phyloP scores from a whole-genome alignment of 2,888 invertebrate genomes.

The Byasa hedistus region DNA sequence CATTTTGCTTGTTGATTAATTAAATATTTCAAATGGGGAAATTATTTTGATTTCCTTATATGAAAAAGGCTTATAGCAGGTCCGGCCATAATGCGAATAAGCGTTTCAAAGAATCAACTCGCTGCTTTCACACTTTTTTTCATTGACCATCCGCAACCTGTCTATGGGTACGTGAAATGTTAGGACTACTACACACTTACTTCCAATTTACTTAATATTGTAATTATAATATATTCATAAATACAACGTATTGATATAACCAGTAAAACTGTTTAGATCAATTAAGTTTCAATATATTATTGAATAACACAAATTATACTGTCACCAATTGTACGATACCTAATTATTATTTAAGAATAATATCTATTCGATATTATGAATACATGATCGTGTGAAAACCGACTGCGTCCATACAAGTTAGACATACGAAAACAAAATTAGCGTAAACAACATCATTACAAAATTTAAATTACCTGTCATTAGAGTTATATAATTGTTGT shows the following conservation, averaged over 20 bases:
- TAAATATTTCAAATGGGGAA: neutral
- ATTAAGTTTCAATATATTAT: too few relatives aligned
- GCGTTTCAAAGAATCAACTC: constrained; percentile 17
- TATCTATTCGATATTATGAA: neutral
- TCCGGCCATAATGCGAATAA: constrained; percentile 4
- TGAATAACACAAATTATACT: too few relatives aligned
- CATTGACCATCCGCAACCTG: constrained; percentile 15
- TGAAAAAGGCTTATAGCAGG: neutral
- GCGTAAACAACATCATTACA: neutral
- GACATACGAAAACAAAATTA: too few relatives aligned
- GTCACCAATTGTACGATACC: too few relatives aligned
- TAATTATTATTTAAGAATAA: too few relatives aligned
- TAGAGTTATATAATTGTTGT: neutral
- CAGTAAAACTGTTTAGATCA: too few relatives aligned
- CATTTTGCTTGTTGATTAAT: too few relatives aligned
- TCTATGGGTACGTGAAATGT: constrained; percentile 8
- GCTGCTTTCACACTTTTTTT: constrained; percentile 26
- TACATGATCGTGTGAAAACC: neutral
- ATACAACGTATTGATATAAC: too few relatives aligned
- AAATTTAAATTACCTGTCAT: neutral
- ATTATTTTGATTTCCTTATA: neutral
- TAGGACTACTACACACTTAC: constrained; percentile 9
- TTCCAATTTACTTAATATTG: neutral
- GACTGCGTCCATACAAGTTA: neutral
- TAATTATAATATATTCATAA: too few relatives aligned